Percentiles rank a stretch among this genome's conserved stretches.
Conservation (phyloP, 64 coral and sea anemone species). For the Orbicella faveolata region DNA sequence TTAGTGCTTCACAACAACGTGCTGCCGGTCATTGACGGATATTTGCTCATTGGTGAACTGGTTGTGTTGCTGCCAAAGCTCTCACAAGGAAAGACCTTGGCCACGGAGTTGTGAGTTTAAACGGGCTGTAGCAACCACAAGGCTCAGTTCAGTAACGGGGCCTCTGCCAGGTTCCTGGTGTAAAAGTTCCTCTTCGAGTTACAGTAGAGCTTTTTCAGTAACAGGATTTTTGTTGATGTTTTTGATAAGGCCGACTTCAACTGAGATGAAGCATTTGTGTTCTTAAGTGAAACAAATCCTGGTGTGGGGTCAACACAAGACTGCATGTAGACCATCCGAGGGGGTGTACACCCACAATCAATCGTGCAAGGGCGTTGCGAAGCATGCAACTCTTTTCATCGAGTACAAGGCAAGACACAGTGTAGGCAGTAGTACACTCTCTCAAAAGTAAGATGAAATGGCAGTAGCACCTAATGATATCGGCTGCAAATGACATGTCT, state of each 20-base stretch:
- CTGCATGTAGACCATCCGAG: conserved; percentile 38
- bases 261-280: not conserved
- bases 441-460: not conserved
- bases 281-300: conserved; percentile 8
- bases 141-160: not conserved
- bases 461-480: too few species aligned
- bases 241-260: not conserved
- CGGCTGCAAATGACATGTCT: too few species aligned
- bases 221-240: conserved; percentile 9
- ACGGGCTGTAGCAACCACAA: not conserved
- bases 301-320: too few species aligned
- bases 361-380: not conserved
- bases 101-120: not conserved
- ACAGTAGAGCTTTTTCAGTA: not conserved
- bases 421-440: too few species aligned
- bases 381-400: not conserved
- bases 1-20: too few species aligned
- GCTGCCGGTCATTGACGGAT: not conserved
- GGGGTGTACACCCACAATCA: conserved; percentile 19
- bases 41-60: conserved; percentile 67
- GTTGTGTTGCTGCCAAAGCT: conserved; percentile 65
- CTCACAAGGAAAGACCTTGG: conserved; percentile 29
- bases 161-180: too few species aligned
- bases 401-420: not conserved
- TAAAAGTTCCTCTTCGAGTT: not conserved